These are phyloP conservation scores for Porites lutea DNA, from an alignment of 64 coral and sea anemone genomes.

Conservation along the genomic window DNA sequence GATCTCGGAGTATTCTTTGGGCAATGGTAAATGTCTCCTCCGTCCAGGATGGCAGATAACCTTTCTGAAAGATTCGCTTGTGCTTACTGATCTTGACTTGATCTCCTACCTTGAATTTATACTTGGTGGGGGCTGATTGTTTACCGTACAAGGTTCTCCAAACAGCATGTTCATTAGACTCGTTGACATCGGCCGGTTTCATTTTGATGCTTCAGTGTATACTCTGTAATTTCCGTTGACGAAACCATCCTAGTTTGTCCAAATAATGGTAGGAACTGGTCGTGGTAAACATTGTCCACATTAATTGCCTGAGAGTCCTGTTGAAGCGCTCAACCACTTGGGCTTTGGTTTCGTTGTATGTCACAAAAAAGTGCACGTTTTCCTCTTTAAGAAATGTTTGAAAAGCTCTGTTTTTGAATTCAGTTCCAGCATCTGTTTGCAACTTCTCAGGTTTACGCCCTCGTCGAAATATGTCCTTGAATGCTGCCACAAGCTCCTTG, in stretches of 20 bases:
- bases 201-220: conserved; percentile 53
- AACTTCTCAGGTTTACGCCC: no score
- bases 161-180: conserved; percentile 39
- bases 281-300: conserved; percentile 54
- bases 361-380: conserved; percentile 24
- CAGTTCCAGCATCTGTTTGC: no score
- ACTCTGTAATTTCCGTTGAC: conserved; percentile 32
- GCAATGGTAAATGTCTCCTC: conserved; percentile 51
- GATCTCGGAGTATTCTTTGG: conserved; percentile 3
- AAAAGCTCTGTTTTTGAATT: no score
- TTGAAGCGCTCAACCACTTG: conserved; percentile 27
- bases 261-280: conserved; percentile 18
- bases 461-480: no score
- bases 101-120: conserved; percentile 49
- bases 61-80: conserved; percentile 34
- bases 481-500: no score
- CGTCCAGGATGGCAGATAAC: conserved; percentile 17
- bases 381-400: conserved; percentile 35
- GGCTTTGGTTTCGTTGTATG: conserved; percentile 56
- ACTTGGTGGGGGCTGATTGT: neutral
- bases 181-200: conserved; percentile 20
- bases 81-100: conserved; percentile 55
- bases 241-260: conserved; percentile 28
- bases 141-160: conserved; percentile 54
- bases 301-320: neutral